Evolutionary conservation across 2,888 invertebrate species (phyloP), one percentile per base, ranked within the genome.

Genomic region (Chrysomela aeneicollis): DNA sequence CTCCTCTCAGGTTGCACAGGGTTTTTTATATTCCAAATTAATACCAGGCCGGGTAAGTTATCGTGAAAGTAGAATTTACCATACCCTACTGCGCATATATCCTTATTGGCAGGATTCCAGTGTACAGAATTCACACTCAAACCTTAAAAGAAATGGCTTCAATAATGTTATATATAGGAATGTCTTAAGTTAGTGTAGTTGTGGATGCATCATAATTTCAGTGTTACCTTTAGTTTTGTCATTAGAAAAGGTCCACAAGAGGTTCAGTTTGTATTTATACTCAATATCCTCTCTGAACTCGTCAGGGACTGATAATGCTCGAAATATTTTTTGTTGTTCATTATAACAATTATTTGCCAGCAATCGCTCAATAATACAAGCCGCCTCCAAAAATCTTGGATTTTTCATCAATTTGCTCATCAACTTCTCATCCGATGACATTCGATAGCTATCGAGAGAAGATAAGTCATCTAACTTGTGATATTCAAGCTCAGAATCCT

Each of bases 21-120:
- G 80, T 93, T 94, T 81, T 94, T 91, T 1, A 90, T 89, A 74
- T 89, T 92, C 94, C 94, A 94, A 63, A 93, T 81, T 71, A 90
- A 87, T 0, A 94, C 85, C 37, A 89, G 76, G 0, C 94, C 94
- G 1, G 80, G 80, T n/a, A 82, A 82, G 0, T 82, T 80, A 26
- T 88, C 86, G 0, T 85, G 83, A 75, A 87, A 88, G 32, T 84
- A 85, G 70, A 87, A 89, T 74, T 89, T 87, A 0, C 92, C 93
- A 76, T 94, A 92, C 10, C 87, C 91, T 0, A 90, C 91, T 0
- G 92, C 93, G 42, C 94, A 77, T 6, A 95, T 86, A 72, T 91
- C 90, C 9, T 85, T 82, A 74, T 92, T 91, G n/a, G 79, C 81
- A 0, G 87, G 86, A 78, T 91, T 92, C 84, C 90, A 92, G 57